Conservation (phyloP, 2,888 invertebrate genomes). For the Cotesia congregata region DNA sequence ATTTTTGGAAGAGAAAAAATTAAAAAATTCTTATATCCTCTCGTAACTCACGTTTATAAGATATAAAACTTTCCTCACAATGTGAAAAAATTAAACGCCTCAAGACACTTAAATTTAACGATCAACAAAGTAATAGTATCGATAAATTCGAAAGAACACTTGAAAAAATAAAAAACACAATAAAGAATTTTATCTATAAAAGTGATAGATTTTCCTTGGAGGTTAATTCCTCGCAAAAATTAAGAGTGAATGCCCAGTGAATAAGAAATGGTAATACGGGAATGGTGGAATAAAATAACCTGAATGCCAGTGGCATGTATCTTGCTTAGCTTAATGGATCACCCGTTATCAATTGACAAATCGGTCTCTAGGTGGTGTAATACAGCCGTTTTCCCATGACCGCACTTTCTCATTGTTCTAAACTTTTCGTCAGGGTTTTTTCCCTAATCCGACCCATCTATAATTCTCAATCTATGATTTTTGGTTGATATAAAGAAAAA, state of each 20-base stretch:
- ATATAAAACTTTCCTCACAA: too few species aligned
- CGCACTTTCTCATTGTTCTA: constrained; percentile 4
- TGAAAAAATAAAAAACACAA: background rate
- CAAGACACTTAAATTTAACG: too few species aligned
- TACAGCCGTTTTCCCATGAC: background rate
- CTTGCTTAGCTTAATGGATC: constrained; percentile 43
- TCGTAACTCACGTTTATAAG: too few species aligned
- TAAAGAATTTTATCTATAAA: background rate
- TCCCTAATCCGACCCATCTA: too few species aligned
- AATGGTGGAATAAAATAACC: background rate
- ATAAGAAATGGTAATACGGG: background rate
- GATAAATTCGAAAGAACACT: too few species aligned
- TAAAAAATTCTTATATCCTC: too few species aligned
- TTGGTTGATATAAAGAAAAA: too few species aligned
- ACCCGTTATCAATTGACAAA: constrained; percentile 46
- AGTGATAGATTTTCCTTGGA: background rate
- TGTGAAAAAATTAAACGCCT: too few species aligned
- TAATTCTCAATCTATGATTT: too few species aligned
- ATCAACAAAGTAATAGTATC: too few species aligned
- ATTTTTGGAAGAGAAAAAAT: too few species aligned
- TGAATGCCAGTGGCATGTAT: constrained; percentile 33
- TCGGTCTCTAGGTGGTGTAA: constrained; percentile 30
- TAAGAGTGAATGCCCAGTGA: constrained; percentile 3
- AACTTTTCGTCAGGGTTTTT: constrained; percentile 16
- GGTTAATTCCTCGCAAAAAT: background rate